Evolutionary conservation across 2,888 invertebrate genomes (phyloP).

Genomic region (Yponomeuta cagnagella): DNA sequence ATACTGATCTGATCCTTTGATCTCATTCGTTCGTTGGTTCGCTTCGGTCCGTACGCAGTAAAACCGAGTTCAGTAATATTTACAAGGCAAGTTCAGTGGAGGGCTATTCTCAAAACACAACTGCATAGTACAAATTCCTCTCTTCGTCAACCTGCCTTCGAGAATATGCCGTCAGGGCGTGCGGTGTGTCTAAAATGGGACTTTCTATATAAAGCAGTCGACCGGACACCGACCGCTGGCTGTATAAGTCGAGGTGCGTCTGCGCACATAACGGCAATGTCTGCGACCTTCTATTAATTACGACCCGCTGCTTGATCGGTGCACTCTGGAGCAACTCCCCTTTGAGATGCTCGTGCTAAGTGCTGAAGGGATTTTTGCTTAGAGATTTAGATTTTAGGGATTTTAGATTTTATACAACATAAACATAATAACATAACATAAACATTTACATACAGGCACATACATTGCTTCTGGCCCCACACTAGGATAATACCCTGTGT

Average conservation of each 20-base stretch:
- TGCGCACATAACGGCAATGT: slow-evolving; percentile 54
- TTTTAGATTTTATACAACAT: too few species aligned
- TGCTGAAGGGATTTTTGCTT: too few species aligned
- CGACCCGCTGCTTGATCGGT: slow-evolving; percentile 52
- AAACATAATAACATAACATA: too few species aligned
- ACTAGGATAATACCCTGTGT: too few species aligned
- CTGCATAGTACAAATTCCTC: background rate
- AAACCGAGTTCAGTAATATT: too few species aligned
- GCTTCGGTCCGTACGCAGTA: too few species aligned
- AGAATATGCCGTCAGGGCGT: background rate
- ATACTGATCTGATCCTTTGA: too few species aligned
- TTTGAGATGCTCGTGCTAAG: background rate
- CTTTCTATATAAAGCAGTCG: slow-evolving; percentile 12
- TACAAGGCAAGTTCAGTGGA: background rate
- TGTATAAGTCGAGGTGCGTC: slow-evolving; percentile 59
- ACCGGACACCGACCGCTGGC: slow-evolving; percentile 29
- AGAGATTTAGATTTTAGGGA: too few species aligned
- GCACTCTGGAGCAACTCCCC: slow-evolving; percentile 4
- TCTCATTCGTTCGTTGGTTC: too few species aligned
- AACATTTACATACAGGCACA: too few species aligned
- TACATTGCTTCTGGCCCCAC: too few species aligned
- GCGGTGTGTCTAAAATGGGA: slow-evolving; percentile 9
- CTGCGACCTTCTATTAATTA: slow-evolving; percentile 68
- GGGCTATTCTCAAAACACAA: background rate
- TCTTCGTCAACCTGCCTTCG: background rate